These are phyloP conservation scores for Crypturellus tataupa DNA, from an alignment of 2,797 vertebrate genomes.

Conservation along the genomic window DNA sequence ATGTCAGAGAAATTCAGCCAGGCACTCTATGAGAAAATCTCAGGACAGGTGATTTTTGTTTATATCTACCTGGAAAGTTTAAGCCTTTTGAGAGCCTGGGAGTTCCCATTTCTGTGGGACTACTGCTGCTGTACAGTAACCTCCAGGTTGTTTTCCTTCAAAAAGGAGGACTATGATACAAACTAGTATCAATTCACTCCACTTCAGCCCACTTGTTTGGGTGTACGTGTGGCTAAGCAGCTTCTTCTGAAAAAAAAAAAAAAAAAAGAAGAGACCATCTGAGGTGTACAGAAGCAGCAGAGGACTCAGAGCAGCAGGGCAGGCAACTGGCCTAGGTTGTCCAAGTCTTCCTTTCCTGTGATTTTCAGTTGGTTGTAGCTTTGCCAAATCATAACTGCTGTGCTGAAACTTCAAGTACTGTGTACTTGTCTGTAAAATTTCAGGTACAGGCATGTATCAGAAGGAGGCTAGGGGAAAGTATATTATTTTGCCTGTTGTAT, in stretches of 20 bases:
- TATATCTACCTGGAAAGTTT: neutral
- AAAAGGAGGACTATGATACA: neutral
- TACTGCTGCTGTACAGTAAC: neutral
- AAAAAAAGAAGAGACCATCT: neutral
- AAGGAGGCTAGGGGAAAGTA: neutral
- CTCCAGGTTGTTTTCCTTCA: neutral
- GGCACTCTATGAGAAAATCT: neutral
- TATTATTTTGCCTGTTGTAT: neutral
- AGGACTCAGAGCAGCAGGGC: neutral
- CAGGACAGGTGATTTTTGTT: neutral
- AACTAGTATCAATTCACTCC: neutral
- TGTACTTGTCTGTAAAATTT: neutral
- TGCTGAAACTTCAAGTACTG: neutral
- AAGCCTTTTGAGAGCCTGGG: rapidly evolving
- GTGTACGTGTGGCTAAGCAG: neutral
- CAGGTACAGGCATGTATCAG: neutral
- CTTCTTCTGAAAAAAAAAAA: neutral
- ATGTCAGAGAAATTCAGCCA: too few relatives aligned
- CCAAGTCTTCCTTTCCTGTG: neutral
- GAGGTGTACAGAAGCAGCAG: neutral
- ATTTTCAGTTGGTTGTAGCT: neutral
- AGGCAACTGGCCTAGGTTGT: neutral
- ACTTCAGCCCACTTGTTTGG: neutral
- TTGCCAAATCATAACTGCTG: neutral
- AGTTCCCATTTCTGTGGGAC: rapidly evolving